A percentile compares a stretch with the other conserved stretches of the same genome.
These are phyloP conservation scores for Pseudobourletiella spinata DNA, from an alignment of 1,140 invertebrate species.

Conservation along the genomic window DNA sequence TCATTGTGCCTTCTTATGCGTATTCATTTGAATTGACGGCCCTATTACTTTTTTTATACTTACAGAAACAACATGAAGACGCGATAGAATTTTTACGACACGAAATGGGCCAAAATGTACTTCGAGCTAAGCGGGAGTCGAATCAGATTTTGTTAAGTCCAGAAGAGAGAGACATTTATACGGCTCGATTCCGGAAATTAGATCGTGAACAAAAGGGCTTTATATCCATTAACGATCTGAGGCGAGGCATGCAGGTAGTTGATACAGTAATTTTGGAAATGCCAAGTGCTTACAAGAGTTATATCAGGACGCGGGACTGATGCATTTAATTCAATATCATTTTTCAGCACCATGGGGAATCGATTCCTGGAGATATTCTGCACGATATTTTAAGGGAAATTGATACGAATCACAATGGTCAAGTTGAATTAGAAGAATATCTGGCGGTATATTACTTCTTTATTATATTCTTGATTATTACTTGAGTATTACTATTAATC, in stretches of 20 bases:
- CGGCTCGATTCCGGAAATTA: conserved; percentile 88
- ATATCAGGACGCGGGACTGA: no score
- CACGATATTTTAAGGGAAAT: conserved; percentile 97
- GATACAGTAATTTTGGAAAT: neutral
- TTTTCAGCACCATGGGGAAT: conserved; percentile 76
- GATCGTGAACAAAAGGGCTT: conserved; percentile 95
- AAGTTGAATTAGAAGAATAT: conserved; percentile 97
- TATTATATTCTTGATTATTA: no score
- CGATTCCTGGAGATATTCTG: conserved; percentile 86
- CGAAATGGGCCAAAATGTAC: conserved; percentile 96
- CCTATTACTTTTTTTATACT: no score
- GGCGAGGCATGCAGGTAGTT: conserved; percentile 81
- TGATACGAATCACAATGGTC: conserved; percentile 98
- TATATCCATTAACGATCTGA: conserved; percentile 94
- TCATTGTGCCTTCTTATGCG: no score
- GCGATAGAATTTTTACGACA: conserved; percentile 76
- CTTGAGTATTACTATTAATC: neutral
- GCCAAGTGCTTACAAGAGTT: no score
- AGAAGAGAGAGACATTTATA: conserved; percentile 88
- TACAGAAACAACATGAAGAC: conserved; percentile 63
- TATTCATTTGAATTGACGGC: no score
- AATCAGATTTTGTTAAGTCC: conserved; percentile 89
- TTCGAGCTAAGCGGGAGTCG: conserved; percentile 66
- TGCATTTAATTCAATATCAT: neutral
- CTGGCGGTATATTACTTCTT: conserved; percentile 66